These are phyloP conservation scores for Upupa epops DNA, from an alignment of 2,113 vertebrate species.

Conservation along the genomic window DNA sequence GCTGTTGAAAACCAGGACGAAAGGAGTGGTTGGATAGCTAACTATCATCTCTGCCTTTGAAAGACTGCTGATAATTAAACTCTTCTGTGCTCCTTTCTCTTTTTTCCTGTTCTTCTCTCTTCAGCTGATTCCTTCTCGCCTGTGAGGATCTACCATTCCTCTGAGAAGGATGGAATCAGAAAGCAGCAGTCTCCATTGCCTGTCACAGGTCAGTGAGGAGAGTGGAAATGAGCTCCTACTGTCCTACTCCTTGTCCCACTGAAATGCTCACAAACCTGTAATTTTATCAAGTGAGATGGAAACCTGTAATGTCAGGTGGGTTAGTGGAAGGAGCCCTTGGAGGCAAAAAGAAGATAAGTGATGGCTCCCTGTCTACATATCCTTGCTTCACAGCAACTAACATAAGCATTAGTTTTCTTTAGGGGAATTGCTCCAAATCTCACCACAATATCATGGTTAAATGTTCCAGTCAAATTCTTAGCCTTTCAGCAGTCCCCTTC, in stretches of 20 bases:
- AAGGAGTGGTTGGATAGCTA: not conserved
- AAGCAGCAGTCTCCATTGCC: not conserved
- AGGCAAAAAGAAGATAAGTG: conserved; percentile 45
- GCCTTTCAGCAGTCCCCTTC: conserved; percentile 41
- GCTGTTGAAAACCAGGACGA: not conserved
- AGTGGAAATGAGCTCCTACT: not conserved
- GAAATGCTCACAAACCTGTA: not conserved
- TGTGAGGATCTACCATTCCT: not conserved
- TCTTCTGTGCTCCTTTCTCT: not conserved
- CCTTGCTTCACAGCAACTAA: conserved; percentile 45
- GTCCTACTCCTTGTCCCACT: not conserved
- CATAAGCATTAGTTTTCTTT: conserved; percentile 59
- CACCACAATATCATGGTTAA: conserved; percentile 62
- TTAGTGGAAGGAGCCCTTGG: conserved; percentile 17
- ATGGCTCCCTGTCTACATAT: conserved; percentile 25
- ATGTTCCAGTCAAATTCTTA: conserved; percentile 54
- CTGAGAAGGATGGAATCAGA: not conserved
- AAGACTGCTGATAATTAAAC: not conserved
- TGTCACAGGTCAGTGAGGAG: not conserved
- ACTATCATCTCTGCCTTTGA: not conserved
- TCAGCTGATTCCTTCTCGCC: not conserved
- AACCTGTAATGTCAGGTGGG: conserved; percentile 34
- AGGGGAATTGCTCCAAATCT: conserved; percentile 56
- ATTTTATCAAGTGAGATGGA: conserved; percentile 46
- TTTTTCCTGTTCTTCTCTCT: not conserved